These are phyloP conservation scores for Ophion costatus DNA, from an alignment of 2,888 invertebrate genomes.

Conservation along the genomic window DNA sequence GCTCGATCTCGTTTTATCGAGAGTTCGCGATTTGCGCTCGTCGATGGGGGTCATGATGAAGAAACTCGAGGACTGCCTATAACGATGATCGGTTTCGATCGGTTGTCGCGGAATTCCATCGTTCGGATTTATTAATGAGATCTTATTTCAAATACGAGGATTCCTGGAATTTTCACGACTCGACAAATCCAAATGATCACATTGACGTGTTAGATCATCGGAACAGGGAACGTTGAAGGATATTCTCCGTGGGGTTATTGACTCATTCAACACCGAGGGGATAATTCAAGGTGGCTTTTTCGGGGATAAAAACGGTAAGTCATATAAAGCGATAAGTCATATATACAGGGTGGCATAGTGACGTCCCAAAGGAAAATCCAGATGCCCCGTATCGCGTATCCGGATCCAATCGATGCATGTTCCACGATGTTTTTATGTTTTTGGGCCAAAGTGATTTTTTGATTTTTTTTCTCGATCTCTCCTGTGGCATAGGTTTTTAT, in stretches of 20 bases:
- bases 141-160: neutral
- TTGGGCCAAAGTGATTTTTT: too few relatives aligned
- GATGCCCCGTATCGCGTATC: too few relatives aligned
- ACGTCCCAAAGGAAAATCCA: too few relatives aligned
- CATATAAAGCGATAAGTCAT: too few relatives aligned
- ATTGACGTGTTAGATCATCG: neutral
- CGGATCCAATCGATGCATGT: too few relatives aligned
- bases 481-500: too few relatives aligned
- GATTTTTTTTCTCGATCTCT: too few relatives aligned
- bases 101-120: constrained; percentile 26
- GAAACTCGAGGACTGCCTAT: constrained; percentile 25
- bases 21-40: constrained; percentile 50
- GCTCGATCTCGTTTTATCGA: constrained; percentile 50
- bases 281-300: neutral
- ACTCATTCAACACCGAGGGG: neutral
- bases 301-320: neutral
- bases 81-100: constrained; percentile 44
- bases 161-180: constrained; percentile 6
- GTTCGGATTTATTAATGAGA: constrained; percentile 38
- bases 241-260: neutral
- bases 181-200: neutral
- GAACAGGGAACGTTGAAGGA: neutral
- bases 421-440: too few relatives aligned
- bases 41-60: constrained; percentile 25
- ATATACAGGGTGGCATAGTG: too few relatives aligned